Evolutionary conservation across 2,888 invertebrate genomes (phyloP), one percentile per base, ranked within the genome.

Genomic region (Archips crataeganus): DNA sequence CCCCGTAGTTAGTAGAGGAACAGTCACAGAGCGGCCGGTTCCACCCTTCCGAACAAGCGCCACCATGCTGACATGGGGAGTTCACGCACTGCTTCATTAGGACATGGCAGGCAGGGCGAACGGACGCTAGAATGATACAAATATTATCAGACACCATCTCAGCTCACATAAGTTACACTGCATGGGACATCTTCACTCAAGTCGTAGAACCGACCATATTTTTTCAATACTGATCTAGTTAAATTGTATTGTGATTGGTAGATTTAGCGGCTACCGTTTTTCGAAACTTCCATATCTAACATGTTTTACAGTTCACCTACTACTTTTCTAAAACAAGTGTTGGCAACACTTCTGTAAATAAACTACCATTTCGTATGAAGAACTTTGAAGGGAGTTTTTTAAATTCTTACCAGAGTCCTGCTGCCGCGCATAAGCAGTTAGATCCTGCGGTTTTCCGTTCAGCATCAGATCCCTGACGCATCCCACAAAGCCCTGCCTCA

Each of bases 21-120:
- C 99, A 99, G 89, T 99, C 99, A 87, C 99, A 99, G 69, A 98
- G 96, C 80, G 97, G 98, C 75, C 99, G 95, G 92, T 99, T 99
- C 99, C 99, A 99, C 0, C 99, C 99, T 88, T 99, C 99, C 4
- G 96, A 95, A 90, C 99, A 99, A 34, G 95, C 93, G 0, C 98
- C 98, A 2, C 97, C 97, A 86, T 99, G 98, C 89, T 98, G 96
- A 85, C 99, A 99, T 0, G 99, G 98, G 15, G 97, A 96, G 61
- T 97, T 97, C 71, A 96, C 96, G 84, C 98, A 98, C 82, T 98
- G 97, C 78, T 97, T 95, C 77, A 97, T 96, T 84, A 97, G 96
- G 11, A 97, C 96, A 87, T 98, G 97, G 87, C 99, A 99, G 32
- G 98, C 97, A 9, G 98, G 98, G 70, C 97, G 96, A 39, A 99